Evolutionary conservation across 2,888 invertebrate genomes (phyloP).

Genomic region (Thalpophila matura): DNA sequence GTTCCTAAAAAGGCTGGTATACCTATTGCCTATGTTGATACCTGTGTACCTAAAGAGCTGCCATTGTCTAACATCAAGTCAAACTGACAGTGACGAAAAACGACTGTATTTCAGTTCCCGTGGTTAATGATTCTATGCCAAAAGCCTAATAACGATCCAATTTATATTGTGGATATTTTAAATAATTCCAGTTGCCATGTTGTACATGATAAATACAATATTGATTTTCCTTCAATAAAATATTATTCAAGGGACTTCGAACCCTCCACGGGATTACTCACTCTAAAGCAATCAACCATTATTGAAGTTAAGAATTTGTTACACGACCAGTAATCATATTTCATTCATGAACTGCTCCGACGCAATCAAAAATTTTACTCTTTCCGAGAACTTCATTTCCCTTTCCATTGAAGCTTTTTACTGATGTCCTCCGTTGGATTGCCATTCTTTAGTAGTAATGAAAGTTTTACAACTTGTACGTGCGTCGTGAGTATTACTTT

Average conservation of each 20-base stretch:
- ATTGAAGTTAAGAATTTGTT: constrained; percentile 52
- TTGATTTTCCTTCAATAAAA: constrained; percentile 52
- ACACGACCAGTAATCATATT: constrained; percentile 49
- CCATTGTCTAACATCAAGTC: no score
- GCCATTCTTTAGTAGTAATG: constrained; percentile 38
- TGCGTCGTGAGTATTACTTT: constrained; percentile 46
- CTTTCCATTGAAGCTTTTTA: constrained; percentile 36
- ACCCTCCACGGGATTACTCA: constrained; percentile 43
- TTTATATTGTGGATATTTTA: constrained; percentile 6
- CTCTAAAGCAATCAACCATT: constrained; percentile 54
- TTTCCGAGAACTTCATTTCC: constrained; percentile 19
- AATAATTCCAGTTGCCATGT: constrained; percentile 34
- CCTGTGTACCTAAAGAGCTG: no score
- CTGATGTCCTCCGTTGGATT: constrained; percentile 17
- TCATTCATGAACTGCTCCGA: constrained; percentile 44
- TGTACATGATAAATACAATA: constrained; percentile 40
- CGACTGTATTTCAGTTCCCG: no score
- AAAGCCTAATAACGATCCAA: constrained; percentile 11
- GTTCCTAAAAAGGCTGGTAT: no score
- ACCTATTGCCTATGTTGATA: no score
- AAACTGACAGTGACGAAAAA: no score
- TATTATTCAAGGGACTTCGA: constrained; percentile 43
- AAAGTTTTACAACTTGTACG: constrained; percentile 45
- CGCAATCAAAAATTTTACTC: constrained; percentile 32
- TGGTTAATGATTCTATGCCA: background rate